These are phyloP conservation scores for Strigamia crassipes DNA, from an alignment of 2,888 invertebrate species.

Conservation along the genomic window DNA sequence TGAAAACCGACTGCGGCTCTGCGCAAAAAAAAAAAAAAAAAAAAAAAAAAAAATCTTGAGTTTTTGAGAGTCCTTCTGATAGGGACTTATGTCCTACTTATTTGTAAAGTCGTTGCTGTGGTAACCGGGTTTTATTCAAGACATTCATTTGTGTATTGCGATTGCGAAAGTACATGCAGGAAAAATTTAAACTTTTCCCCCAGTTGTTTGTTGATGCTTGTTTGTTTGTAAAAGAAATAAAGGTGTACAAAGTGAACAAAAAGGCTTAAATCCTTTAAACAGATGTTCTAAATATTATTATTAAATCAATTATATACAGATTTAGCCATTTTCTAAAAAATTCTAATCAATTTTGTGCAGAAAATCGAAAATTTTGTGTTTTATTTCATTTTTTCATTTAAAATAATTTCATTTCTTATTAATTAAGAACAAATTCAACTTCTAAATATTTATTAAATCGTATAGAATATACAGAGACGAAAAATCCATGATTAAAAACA, in stretches of 20 bases:
- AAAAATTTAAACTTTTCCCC: neutral
- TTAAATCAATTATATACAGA: too few relatives aligned
- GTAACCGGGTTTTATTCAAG: slow-evolving; percentile 6
- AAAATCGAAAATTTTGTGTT: neutral
- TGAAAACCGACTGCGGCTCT: slow-evolving; percentile 26
- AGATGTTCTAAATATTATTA: too few relatives aligned
- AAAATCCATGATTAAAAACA: neutral
- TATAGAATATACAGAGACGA: too few relatives aligned
- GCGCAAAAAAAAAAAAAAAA: neutral
- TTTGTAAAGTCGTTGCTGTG: slow-evolving; percentile 26
- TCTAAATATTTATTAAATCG: too few relatives aligned
- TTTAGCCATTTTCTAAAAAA: too few relatives aligned
- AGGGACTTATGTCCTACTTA: slow-evolving; percentile 26
- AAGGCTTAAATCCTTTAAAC: too few relatives aligned
- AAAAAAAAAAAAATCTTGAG: slow-evolving; percentile 16
- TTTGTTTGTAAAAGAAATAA: neutral
- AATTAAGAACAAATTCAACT: neutral
- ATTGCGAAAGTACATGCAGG: neutral
- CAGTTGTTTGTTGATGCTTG: neutral
- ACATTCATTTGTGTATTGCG: slow-evolving; percentile 1
- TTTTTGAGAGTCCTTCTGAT: slow-evolving; percentile 30
- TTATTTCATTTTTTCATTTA: neutral
- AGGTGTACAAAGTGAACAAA: too few relatives aligned
- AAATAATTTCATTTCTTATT: neutral
- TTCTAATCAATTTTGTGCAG: neutral